A percentile compares a stretch with the other conserved stretches of the same genome.
Evolutionary conservation across 1,140 invertebrate species (phyloP).

Genomic region (Drosophila elegans): DNA sequence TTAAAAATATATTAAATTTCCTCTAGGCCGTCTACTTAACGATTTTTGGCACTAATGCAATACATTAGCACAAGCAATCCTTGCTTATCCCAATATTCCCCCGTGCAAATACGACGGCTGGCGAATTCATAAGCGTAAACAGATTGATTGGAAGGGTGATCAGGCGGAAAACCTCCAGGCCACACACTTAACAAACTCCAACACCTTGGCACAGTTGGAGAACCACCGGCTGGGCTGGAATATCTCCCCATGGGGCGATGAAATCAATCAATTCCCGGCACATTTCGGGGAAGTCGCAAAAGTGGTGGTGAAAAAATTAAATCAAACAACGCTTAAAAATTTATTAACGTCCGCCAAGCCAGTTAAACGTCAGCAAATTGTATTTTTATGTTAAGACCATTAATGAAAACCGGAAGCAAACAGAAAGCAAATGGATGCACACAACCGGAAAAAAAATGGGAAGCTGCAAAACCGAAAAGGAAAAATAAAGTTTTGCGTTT

Average conservation of each 20-base stretch:
- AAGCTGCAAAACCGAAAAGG: constrained; percentile 25
- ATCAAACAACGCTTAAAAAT: constrained; percentile 79
- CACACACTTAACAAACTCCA: constrained; percentile 28
- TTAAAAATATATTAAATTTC: neutral
- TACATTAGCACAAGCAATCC: constrained; percentile 1
- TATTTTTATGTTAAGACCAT: constrained; percentile 82
- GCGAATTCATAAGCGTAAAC: constrained; percentile 39
- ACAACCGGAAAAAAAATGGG: constrained; percentile 13
- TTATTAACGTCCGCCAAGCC: constrained; percentile 72
- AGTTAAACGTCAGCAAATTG: constrained; percentile 80
- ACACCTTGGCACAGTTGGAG: constrained; percentile 18
- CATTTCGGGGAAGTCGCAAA: constrained; percentile 21
- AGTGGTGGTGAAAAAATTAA: constrained; percentile 46
- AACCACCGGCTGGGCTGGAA: constrained; percentile 19
- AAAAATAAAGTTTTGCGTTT: constrained; percentile 67
- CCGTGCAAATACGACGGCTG: constrained; percentile 11
- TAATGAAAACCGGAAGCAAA: constrained; percentile 80
- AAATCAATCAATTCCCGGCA: constrained; percentile 35
- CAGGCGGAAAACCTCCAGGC: constrained; percentile 34
- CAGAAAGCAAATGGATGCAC: constrained; percentile 55
- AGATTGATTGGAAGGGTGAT: constrained; percentile 52
- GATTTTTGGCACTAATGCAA: neutral
- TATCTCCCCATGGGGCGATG: neutral
- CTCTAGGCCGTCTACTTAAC: neutral
- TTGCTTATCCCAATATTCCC: constrained; percentile 10